These are phyloP conservation scores for Haliclona indistincta DNA, from an alignment of 37 sponge, comb jelly and placozoan genomes.

Conservation along the genomic window DNA sequence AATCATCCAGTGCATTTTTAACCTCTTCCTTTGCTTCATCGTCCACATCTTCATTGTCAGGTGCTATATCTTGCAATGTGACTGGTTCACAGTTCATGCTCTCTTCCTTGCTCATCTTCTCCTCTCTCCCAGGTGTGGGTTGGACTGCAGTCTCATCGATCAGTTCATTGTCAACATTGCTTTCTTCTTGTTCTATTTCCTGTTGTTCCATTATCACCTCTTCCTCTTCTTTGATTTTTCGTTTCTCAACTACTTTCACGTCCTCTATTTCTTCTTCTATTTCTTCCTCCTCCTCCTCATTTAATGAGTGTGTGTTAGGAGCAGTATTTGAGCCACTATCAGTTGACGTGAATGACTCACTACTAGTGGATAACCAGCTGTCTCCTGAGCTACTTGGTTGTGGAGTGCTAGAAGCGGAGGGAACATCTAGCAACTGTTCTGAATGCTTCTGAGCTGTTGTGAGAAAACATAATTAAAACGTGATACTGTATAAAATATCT, in stretches of 20 bases:
- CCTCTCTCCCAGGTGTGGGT: too few species aligned
- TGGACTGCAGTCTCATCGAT: background rate
- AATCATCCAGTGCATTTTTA: too few species aligned
- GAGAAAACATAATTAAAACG: too few species aligned
- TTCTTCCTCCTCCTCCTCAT: background rate
- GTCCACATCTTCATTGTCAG: background rate
- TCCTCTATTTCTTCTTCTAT: slow-evolving; percentile 3
- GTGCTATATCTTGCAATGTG: background rate
- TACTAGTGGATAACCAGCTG: slow-evolving; percentile 1
- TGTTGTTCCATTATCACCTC: background rate
- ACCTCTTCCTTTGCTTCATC: background rate
- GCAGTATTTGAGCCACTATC: background rate
- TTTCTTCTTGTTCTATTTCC: background rate
- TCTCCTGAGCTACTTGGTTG: background rate
- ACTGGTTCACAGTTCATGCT: background rate
- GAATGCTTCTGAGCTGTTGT: too few species aligned
- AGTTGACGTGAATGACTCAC: background rate
- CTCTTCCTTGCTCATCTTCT: slow-evolving; percentile 11
- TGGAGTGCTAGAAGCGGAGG: background rate
- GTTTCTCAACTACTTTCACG: background rate
- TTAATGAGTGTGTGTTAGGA: background rate
- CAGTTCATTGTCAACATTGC: background rate
- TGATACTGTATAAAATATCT: background rate
- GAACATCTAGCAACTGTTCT: too few species aligned
- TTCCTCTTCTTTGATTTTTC: background rate